A percentile compares a stretch with the other conserved stretches of the same genome.
Evolutionary conservation across 2,888 invertebrate genomes (phyloP).

Genomic region (Hirtodrosophila histrioides): DNA sequence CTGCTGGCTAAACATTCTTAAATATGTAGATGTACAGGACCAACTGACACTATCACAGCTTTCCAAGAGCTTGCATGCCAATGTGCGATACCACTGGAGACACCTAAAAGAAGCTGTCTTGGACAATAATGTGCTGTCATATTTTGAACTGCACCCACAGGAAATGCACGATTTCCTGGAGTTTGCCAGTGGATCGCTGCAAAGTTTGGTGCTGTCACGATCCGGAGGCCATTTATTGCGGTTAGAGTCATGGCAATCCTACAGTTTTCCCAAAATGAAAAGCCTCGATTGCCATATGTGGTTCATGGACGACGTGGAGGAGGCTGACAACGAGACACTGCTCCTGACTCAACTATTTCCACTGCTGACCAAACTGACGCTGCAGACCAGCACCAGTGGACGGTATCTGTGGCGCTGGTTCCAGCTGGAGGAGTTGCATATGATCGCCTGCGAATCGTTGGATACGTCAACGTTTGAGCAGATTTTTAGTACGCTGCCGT

Average conservation of each 20-base stretch:
- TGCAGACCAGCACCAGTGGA: constrained; percentile 37
- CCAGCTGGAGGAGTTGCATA: constrained; percentile 43
- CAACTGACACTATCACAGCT: constrained; percentile 39
- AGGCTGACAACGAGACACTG: constrained; percentile 30
- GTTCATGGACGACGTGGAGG: background rate
- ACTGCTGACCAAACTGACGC: constrained; percentile 25
- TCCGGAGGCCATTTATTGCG: background rate
- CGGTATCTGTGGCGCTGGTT: constrained; percentile 43
- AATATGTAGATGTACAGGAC: constrained; percentile 42
- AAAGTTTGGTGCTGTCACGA: constrained; percentile 21
- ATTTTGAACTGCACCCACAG: constrained; percentile 9
- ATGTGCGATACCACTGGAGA: constrained; percentile 49
- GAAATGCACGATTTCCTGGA: constrained; percentile 42
- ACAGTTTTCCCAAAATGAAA: constrained; percentile 46
- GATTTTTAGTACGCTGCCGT: constrained; percentile 28
- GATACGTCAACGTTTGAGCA: constrained; percentile 11
- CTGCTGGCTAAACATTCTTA: constrained; percentile 48
- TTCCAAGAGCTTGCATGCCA: constrained; percentile 19
- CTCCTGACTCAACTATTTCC: constrained; percentile 57
- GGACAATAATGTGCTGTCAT: background rate
- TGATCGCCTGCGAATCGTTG: constrained; percentile 38
- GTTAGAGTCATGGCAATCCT: constrained; percentile 19
- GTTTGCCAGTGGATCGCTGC: constrained; percentile 33
- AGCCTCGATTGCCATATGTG: constrained; percentile 25
- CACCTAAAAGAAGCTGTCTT: constrained; percentile 12